Percentiles rank a stretch among this genome's conserved stretches.
Conservation (phyloP, 2,888 invertebrate genomes). For the Nomada fabriciana region DNA sequence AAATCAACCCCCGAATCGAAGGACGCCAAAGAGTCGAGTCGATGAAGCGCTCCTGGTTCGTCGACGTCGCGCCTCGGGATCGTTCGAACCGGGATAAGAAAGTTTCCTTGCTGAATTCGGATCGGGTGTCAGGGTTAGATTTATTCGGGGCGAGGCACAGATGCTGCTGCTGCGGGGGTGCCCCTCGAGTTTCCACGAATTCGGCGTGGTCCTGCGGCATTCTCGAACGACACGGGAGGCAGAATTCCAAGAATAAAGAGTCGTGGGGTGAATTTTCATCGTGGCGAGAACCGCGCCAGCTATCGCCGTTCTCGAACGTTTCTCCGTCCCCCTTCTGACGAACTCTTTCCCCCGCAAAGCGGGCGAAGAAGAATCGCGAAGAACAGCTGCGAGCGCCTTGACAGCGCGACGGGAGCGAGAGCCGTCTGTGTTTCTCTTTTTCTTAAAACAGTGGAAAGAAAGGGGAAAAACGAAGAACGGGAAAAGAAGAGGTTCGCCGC, state of each 20-base stretch:
- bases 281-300: conserved; percentile 34
- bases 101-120: conserved; percentile 39
- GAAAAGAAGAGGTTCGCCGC: conserved; percentile 39
- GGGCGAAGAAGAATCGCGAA: conserved; percentile 54
- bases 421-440: conserved; percentile 58
- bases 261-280: conserved; percentile 78
- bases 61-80: conserved; percentile 1
- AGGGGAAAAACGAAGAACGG: background rate
- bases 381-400: conserved; percentile 70
- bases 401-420: conserved; percentile 44
- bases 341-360: conserved; percentile 35
- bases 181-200: conserved; percentile 67
- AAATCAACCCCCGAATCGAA: conserved; percentile 5
- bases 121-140: conserved; percentile 58
- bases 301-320: conserved; percentile 7
- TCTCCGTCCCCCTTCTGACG: conserved; percentile 19
- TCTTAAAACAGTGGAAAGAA: conserved; percentile 56
- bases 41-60: conserved; percentile 22
- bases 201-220: conserved; percentile 57
- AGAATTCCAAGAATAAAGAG: conserved; percentile 76
- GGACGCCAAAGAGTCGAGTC: conserved; percentile 33
- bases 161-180: conserved; percentile 54
- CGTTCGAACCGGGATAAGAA: conserved; percentile 19
- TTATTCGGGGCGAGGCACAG: conserved; percentile 72
- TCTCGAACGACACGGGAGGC: conserved; percentile 61